These are phyloP conservation scores for Vanessa tameamea DNA, from an alignment of 1,140 invertebrate species.

Conservation along the genomic window DNA sequence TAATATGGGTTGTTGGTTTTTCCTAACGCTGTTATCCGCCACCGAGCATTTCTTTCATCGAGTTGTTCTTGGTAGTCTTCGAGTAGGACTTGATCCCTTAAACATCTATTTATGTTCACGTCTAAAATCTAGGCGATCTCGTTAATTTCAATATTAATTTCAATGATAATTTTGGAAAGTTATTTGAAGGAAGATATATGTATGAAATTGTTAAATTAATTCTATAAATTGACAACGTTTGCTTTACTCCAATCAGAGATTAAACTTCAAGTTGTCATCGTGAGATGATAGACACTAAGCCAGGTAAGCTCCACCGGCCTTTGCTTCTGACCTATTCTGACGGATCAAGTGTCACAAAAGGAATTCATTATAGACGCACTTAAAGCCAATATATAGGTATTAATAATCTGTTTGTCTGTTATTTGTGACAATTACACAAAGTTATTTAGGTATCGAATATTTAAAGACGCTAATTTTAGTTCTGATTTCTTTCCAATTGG, in stretches of 20 bases:
- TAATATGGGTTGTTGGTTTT: too few species aligned
- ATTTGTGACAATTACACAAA: neutral
- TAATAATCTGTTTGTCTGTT: neutral
- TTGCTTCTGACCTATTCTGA: slow-evolving; percentile 5
- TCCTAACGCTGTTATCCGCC: too few species aligned
- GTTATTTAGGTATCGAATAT: too few species aligned
- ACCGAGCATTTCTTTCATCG: too few species aligned
- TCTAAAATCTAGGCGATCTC: too few species aligned
- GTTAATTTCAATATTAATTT: too few species aligned
- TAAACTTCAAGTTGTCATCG: slow-evolving; percentile 1
- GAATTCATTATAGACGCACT: slow-evolving; percentile 1
- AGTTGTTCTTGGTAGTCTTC: too few species aligned
- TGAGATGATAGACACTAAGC: slow-evolving; percentile 6
- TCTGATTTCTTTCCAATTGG: too few species aligned
- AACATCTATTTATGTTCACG: too few species aligned
- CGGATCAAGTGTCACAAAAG: slow-evolving; percentile 5
- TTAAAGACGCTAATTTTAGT: too few species aligned
- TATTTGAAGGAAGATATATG: neutral
- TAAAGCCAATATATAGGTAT: neutral
- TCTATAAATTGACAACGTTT: neutral
- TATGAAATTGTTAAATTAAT: neutral
- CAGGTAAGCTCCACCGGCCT: neutral
- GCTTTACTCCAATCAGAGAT: neutral
- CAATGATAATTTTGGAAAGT: too few species aligned
- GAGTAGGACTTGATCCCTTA: too few species aligned